phyloP scores from a whole-genome alignment of 2,113 vertebrate species.

The Scopus umbretta region DNA sequence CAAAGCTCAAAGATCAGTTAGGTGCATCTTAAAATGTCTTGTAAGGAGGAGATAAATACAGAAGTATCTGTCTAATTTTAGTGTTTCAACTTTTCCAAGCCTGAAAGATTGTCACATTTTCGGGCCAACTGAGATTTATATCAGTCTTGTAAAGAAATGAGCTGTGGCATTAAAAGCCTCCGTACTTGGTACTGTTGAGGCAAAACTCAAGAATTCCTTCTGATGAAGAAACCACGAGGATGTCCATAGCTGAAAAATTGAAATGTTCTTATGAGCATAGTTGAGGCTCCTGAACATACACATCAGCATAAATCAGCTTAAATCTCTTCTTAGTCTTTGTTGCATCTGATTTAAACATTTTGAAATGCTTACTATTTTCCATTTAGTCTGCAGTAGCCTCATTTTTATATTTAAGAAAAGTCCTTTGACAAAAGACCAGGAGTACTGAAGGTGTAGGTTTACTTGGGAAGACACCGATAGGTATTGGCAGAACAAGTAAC shows the following conservation, averaged over 20 bases:
- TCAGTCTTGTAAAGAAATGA: not conserved
- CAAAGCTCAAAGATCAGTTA: not conserved
- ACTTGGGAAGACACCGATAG: not conserved
- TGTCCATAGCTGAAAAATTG: not conserved
- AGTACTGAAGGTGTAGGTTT: not conserved
- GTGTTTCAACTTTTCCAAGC: not conserved
- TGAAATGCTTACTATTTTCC: not conserved
- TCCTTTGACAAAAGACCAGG: not conserved
- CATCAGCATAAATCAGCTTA: not conserved
- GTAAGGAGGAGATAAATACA: not conserved
- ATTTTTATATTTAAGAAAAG: not conserved
- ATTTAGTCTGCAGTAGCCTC: not conserved
- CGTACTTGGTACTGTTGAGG: not conserved
- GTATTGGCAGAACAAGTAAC: not conserved
- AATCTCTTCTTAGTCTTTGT: not conserved
- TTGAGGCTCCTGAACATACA: not conserved
- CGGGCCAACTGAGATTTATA: not conserved
- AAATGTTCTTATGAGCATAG: not conserved
- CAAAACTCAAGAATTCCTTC: not conserved
- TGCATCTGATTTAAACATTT: not conserved
- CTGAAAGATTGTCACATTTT: not conserved
- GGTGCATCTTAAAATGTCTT: not conserved
- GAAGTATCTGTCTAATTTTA: not conserved
- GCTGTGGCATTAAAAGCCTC: not conserved
- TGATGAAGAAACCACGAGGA: not conserved